Evolutionary conservation across 1,140 invertebrate species (phyloP).

Genomic region (Euura lappo): DNA sequence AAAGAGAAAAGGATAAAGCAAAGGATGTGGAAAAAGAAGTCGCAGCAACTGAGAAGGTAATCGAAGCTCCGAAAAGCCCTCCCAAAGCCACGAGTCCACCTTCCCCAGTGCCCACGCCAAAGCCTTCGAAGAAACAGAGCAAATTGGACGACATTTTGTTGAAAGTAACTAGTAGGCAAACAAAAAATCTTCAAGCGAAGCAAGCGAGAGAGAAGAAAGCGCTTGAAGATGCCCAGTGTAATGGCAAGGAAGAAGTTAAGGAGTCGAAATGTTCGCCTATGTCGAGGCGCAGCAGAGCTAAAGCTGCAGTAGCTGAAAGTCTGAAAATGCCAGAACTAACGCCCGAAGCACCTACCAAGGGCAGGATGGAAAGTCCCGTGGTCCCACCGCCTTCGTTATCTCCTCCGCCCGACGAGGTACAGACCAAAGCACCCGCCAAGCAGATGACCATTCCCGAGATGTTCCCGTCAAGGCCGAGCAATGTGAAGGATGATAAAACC

Average conservation of each 20-base stretch:
- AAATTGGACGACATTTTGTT: slow-evolving; percentile 56
- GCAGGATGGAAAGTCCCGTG: slow-evolving; percentile 28
- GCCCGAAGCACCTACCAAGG: slow-evolving; percentile 23
- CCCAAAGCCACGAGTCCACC: slow-evolving; percentile 21
- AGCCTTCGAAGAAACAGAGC: slow-evolving; percentile 46
- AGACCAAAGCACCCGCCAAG: slow-evolving; percentile 26
- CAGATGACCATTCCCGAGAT: slow-evolving; percentile 44
- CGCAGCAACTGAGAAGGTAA: no score
- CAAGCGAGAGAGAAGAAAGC: slow-evolving; percentile 48
- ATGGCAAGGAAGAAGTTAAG: slow-evolving; percentile 32
- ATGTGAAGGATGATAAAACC: slow-evolving; percentile 1
- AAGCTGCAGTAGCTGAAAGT: slow-evolving; percentile 28
- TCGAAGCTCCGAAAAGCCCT: slow-evolving; percentile 23
- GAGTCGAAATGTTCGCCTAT: slow-evolving; percentile 31
- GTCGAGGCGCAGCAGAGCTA: slow-evolving; percentile 45
- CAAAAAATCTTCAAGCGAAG: slow-evolving; percentile 45
- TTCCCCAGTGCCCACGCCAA: slow-evolving; percentile 17
- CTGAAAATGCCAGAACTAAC: slow-evolving; percentile 41
- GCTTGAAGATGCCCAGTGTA: slow-evolving; percentile 30
- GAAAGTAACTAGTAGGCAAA: slow-evolving; percentile 51
- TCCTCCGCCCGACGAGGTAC: slow-evolving; percentile 24
- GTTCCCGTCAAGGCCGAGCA: slow-evolving; percentile 25
- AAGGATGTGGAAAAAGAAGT: slow-evolving; percentile 31
- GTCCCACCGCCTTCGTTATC: slow-evolving; percentile 32
- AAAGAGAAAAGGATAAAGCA: slow-evolving; percentile 21